Base-by-base conservation (phyloP, 2,888 invertebrate species). In the Leptopilina myrica region DNA sequence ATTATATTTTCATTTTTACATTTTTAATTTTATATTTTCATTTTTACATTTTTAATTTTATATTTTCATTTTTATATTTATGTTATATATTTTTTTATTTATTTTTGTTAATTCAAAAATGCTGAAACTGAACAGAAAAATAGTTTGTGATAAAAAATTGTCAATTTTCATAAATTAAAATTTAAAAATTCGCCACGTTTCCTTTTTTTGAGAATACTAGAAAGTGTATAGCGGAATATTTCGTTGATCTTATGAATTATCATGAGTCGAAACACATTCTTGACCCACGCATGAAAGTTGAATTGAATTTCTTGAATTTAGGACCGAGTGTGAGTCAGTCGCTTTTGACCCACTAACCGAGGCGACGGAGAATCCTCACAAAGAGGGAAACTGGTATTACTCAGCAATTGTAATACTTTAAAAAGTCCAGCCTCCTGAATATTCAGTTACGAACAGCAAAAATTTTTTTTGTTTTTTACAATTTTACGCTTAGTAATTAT, bases 281-380 rank as follows among this genome's bases (percentile, higher is more conserved):
- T 56, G 53, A 56, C 53, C 33, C 56, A 56, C 62, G 62, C 62
- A 62, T 15, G 15, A 62, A 53, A n/a, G 53, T 56, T 73, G 73
- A 73, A 73, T 73, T n/a, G 56, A 73, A 73, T 73, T 33, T n/a
- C 73, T 56, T n/a, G 40, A 73, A 56, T 56, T 73, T 73, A 73
- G 56, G 33, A 33, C 11, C 33, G 33, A 49, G 49, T 49, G 56
- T 73, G 73, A n/a, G 40, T n/a, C 73, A 56, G 53, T 33, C 40
- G 53, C 49, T 69, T 56, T 53, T 73, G 73, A 73, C 73, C 73
- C 56, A 73, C 73, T 73, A 33, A 56, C 73, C 73, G 56, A 73
- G 7, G 12, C 73, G 56, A 73, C 43, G 12, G 49, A 56, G 73
- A 56, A 73, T 73, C 56, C 53, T 53, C 73, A 40, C 20, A 15